Evolutionary conservation across 2,113 vertebrate genomes (phyloP).

Genomic region (Neomonachus schauinslandi): DNA sequence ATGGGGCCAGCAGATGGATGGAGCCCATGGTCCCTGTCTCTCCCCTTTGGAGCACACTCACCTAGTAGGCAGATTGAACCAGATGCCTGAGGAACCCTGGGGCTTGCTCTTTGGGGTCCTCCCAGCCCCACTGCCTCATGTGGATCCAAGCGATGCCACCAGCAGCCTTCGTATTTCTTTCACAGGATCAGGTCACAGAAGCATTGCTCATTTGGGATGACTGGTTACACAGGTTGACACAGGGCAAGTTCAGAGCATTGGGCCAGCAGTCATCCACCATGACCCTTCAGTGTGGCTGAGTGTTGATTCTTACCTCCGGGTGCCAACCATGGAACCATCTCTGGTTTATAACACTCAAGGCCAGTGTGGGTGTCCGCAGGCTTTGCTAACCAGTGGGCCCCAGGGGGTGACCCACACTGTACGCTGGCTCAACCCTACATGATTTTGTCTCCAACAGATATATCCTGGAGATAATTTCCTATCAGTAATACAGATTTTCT

Average conservation of each 20-base stretch:
- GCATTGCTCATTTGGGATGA: background rate
- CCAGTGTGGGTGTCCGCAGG: too few relatives aligned
- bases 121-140: fast-evolving
- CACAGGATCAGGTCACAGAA: background rate
- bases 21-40: background rate
- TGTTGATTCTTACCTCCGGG: fast-evolving
- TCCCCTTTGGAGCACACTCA: background rate
- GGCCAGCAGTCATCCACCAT: background rate
- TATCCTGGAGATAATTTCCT: background rate
- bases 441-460: background rate
- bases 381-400: background rate
- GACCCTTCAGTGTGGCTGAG: background rate
- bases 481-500: background rate
- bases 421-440: background rate
- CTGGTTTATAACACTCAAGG: background rate
- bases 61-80: background rate
- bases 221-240: background rate
- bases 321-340: background rate
- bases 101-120: background rate
- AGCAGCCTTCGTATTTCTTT: background rate
- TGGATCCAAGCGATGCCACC: background rate
- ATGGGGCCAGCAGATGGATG: background rate
- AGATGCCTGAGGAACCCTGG: background rate
- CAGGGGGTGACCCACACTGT: fast-evolving
- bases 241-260: background rate